These are phyloP conservation scores for Ianthella basta DNA, from an alignment of 37 sponge, comb jelly and placozoan genomes.

Conservation along the genomic window DNA sequence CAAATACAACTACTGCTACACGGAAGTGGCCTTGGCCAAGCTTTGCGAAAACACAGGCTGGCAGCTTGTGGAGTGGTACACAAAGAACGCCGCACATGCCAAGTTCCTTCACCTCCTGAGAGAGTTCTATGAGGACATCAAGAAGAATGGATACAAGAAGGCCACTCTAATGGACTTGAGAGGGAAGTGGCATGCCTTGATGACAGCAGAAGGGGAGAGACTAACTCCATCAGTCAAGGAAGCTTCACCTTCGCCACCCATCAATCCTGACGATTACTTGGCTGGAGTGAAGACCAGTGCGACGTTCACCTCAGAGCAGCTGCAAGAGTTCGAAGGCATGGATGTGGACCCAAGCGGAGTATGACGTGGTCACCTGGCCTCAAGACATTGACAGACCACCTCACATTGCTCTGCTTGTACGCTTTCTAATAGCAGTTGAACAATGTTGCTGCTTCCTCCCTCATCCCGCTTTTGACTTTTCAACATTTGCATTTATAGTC, in stretches of 20 bases:
- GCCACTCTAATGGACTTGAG: background rate
- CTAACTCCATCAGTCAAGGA: background rate
- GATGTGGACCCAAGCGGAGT: no score
- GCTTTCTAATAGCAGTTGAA: no score
- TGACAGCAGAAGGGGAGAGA: background rate
- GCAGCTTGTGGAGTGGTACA: conserved; percentile 4
- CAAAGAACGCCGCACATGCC: background rate
- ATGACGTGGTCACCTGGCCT: no score
- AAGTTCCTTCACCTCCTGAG: conserved; percentile 17
- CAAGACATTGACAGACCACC: no score
- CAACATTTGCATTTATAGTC: no score
- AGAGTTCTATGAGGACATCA: background rate
- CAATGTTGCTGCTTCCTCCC: no score
- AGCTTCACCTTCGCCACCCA: background rate
- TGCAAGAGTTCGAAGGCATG: no score
- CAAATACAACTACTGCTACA: conserved; percentile 40
- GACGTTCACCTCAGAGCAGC: no score
- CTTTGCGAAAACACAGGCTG: conserved; percentile 25
- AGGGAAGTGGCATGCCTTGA: conserved; percentile 13
- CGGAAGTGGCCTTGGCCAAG: conserved; percentile 25
- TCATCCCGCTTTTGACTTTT: no score
- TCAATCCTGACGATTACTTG: no score
- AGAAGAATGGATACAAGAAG: conserved; percentile 25
- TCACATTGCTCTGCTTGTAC: no score
- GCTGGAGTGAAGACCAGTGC: no score